Percentiles rank a stretch among this genome's conserved stretches.
Conservation (phyloP, 1,140 invertebrate species). For the Trichonephila clavata region DNA sequence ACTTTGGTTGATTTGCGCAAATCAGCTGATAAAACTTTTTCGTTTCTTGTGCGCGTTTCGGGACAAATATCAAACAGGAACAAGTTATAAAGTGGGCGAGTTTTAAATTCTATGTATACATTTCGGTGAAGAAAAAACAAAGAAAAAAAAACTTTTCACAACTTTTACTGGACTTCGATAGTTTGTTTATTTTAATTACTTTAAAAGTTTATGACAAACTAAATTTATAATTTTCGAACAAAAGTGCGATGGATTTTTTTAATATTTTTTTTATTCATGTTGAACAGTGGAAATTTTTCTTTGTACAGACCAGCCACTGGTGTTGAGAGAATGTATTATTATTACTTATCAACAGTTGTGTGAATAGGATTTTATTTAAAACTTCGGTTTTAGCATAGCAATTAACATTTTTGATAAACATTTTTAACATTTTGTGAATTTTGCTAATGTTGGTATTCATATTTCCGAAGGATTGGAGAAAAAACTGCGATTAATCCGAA, state of each 20-base stretch:
- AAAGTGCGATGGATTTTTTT: background rate
- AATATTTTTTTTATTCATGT: background rate
- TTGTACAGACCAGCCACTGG: background rate
- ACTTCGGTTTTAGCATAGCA: background rate
- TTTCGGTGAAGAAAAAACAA: no score
- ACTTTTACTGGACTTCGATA: no score
- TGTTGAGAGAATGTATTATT: background rate
- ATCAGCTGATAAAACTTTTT: slow-evolving; percentile 21
- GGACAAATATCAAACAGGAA: background rate
- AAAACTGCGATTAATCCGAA: background rate
- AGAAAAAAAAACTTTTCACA: no score
- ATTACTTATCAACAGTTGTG: background rate
- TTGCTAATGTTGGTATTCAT: slow-evolving; percentile 6
- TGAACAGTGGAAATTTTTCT: background rate
- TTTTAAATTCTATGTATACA: background rate
- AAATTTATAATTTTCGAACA: background rate
- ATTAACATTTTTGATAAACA: slow-evolving; percentile 8
- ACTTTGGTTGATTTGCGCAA: slow-evolving; percentile 12
- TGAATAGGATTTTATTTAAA: background rate
- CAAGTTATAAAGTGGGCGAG: background rate
- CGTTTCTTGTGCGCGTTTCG: background rate
- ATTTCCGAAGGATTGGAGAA: background rate
- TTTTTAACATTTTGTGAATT: background rate
- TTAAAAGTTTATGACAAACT: no score
- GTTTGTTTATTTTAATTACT: no score